Evolutionary conservation across 1,140 invertebrate species (phyloP), one percentile per base, ranked within the genome.

Genomic region (Thalassaphorura encarpata): DNA sequence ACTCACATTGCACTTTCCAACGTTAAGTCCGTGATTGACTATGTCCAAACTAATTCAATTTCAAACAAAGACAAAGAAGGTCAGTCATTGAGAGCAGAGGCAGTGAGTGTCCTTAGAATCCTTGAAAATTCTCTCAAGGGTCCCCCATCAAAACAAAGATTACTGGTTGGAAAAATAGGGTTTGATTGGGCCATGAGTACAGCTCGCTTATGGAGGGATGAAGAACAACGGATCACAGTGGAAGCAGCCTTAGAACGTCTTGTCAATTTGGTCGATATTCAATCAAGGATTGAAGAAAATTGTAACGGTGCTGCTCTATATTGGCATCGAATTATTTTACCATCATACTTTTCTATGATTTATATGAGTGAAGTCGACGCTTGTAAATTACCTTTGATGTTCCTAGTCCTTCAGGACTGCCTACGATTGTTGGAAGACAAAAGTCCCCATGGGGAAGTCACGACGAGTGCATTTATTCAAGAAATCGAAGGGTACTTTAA

Each of bases 281-380:
- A 78, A 48, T 41, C 36, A 29, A 52, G 36, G 29, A 51, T 62
- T 28, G 5, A 48, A 8, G 26, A 41, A 3, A 8, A 23, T 3
- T 68, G 75, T 60, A 76, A 75, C 69, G 83, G 83, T 64, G 82
- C 81, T 36, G 85, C 85, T 72, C 68, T 90, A n/a, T 84, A 86
- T 68, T 89, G 85, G 81, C 86, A 90, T 74, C 77, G 82, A 66
- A 80, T 83, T 57, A 75, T 90, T 46, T 73, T 88, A 36, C 80
- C 83, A 5, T 78, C 84, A 27, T 91, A 90, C 73, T 80, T 89
- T 66, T 75, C 80, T 61, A 78, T 83, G 66, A 69, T 85, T 39
- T 81, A 81, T 67, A 77, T 79, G 49, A 77, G 75, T 60, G 76
- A 80, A 56, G 70, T 76, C 36, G 78, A 84, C 42, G 18, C 31